Base-by-base conservation (phyloP, 2,113 vertebrate species). In the Barnardius zonarius region DNA sequence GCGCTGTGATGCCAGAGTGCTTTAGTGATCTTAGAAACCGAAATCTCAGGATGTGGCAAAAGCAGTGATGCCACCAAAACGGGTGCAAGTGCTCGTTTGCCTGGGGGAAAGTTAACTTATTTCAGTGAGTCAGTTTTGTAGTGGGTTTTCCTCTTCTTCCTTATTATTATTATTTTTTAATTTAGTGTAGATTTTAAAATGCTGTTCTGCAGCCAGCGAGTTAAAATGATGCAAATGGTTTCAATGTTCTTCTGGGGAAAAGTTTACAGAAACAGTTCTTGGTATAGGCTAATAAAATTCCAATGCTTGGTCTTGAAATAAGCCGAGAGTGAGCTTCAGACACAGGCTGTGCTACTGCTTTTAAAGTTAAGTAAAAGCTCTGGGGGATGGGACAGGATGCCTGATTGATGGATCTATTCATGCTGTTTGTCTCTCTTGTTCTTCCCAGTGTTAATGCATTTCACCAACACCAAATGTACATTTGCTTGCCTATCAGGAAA, bases 141-240 rank as follows among this genome's bases (percentile, higher is more conserved):
- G 62, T 13, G 20, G 24, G 5, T 55, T 83, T 80, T 88, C 24
- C 6, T 78, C 4, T n/a, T 10, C 3, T n/a, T 39, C 12, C 18
- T 30, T 25, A 17, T 11, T 30, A n/a, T 44, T 35, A 23, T 39
- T 19, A 4, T 30, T 81, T 75, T 67, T 84, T 13, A 64, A 41
- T 69, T 82, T 69, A 66, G 37, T 28, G 61, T 93, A 51, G 54
- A 43, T 86, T 57, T 77, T 52, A 30, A 46, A 55, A 61, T 30
- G 17, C 22, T 91, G 17, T 61, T 83, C 61, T 80, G 10, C 49
- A 90, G 92, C 93, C 51, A 83, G 27, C 24, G 51, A 59, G 51
- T 90, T 93, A 69, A 86, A 88, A 51, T 84, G 33, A 49, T 79
- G 66, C 51, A 68, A 94, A 72, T 96, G 90, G 51, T 94, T 94